These are phyloP conservation scores for Lasioglossum oenotherae DNA, from an alignment of 2,888 invertebrate species.

Conservation along the genomic window DNA sequence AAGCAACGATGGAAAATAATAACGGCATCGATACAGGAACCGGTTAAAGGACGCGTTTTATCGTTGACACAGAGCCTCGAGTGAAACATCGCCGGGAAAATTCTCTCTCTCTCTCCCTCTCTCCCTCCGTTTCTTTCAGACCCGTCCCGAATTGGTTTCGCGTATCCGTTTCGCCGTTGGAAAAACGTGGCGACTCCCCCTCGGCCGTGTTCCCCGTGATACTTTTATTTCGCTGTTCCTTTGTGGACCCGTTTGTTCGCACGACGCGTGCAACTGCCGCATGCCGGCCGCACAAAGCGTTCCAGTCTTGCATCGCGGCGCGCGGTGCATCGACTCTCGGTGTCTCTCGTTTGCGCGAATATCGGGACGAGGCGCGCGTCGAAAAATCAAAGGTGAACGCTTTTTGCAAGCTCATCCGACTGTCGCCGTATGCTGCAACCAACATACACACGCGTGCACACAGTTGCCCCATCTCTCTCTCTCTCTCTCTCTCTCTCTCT, in stretches of 20 bases:
- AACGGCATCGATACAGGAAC: not conserved
- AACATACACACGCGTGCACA: not conserved
- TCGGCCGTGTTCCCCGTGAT: not conserved
- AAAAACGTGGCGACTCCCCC: not conserved
- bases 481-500: not conserved
- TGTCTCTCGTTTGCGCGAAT: slow-evolving; percentile 27
- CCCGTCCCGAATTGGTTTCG: not conserved
- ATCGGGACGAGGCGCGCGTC: slow-evolving; percentile 3
- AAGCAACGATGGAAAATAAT: not conserved
- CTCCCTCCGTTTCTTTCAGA: not conserved
- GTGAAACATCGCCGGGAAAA: not conserved
- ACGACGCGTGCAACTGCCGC: not conserved
- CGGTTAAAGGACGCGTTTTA: not conserved
- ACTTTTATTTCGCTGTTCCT: slow-evolving; percentile 19
- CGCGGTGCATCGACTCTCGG: slow-evolving; percentile 19
- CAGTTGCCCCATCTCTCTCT: not conserved
- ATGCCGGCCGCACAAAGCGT: slow-evolving; percentile 23
- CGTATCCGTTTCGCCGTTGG: not conserved
- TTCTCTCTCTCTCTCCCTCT: not conserved
- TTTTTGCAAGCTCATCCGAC: slow-evolving; percentile 19
- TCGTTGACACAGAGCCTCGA: not conserved
- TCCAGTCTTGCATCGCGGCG: not conserved
- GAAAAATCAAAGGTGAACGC: slow-evolving; percentile 39
- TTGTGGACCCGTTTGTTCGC: slow-evolving; percentile 16
- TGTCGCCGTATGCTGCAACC: slow-evolving; percentile 17